These are phyloP conservation scores for Erynnis tages DNA, from an alignment of 2,888 invertebrate species.

Conservation along the genomic window DNA sequence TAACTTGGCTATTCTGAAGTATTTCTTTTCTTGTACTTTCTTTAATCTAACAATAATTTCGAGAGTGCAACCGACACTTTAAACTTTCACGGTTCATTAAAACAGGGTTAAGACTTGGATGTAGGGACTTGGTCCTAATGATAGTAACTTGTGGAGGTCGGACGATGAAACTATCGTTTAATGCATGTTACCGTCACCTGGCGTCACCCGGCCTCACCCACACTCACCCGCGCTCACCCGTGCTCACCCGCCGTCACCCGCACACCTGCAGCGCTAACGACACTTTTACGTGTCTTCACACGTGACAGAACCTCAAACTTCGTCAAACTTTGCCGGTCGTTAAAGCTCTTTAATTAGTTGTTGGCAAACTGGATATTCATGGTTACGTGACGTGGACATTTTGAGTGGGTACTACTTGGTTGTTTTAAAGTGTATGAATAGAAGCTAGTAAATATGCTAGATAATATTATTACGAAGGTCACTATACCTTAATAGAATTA, in stretches of 20 bases:
- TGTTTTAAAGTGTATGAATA: too few species aligned
- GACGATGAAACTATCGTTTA: constrained; percentile 16
- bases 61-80: background rate
- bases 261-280: constrained; percentile 3
- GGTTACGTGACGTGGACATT: too few species aligned
- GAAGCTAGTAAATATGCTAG: too few species aligned
- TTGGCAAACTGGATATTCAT: background rate
- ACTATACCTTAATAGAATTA: too few species aligned
- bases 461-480: too few species aligned
- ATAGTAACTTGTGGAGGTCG: background rate
- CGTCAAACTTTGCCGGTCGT: background rate
- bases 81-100: background rate
- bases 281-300: constrained; percentile 4
- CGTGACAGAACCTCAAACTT: background rate
- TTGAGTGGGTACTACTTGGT: too few species aligned
- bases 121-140: constrained; percentile 8
- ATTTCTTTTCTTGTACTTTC: background rate
- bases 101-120: background rate
- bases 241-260: background rate
- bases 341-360: background rate
- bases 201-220: background rate
- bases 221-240: background rate
- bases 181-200: constrained; percentile 16
- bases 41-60: background rate
- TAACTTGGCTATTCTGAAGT: too few species aligned